These are phyloP conservation scores for Leptopilina clavipes DNA, from an alignment of 1,140 invertebrate genomes.

Conservation along the genomic window DNA sequence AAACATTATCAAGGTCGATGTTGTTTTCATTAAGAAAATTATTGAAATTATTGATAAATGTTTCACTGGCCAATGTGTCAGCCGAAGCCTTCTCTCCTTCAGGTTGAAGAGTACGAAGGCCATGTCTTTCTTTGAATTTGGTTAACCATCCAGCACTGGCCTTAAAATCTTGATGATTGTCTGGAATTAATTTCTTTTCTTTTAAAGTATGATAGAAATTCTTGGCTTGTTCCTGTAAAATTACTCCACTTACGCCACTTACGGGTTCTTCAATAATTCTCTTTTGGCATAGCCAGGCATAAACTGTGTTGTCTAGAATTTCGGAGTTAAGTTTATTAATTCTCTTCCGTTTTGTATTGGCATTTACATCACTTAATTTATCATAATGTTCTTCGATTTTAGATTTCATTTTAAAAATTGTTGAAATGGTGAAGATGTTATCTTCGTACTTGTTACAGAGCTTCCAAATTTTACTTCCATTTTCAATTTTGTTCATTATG, in stretches of 20 bases:
- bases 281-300: not conserved
- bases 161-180: not conserved
- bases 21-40: not conserved
- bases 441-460: too few relatives aligned
- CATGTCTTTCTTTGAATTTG: not conserved
- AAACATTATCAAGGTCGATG: conserved; percentile 27
- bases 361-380: too few relatives aligned
- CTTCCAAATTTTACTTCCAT: too few relatives aligned
- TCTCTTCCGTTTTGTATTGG: not conserved
- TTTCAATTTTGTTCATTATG: too few relatives aligned
- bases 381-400: too few relatives aligned
- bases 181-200: not conserved
- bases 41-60: not conserved
- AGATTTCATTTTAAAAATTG: too few relatives aligned
- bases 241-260: not conserved
- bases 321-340: not conserved
- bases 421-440: too few relatives aligned
- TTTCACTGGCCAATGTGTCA: not conserved
- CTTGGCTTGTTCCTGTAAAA: not conserved
- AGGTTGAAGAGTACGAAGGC: not conserved
- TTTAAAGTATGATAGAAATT: not conserved
- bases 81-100: conserved; percentile 4
- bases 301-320: not conserved
- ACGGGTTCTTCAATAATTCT: not conserved
- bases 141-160: not conserved